phyloP scores from a whole-genome alignment of 2,113 vertebrate genomes.

The Oreochromis niloticus region DNA sequence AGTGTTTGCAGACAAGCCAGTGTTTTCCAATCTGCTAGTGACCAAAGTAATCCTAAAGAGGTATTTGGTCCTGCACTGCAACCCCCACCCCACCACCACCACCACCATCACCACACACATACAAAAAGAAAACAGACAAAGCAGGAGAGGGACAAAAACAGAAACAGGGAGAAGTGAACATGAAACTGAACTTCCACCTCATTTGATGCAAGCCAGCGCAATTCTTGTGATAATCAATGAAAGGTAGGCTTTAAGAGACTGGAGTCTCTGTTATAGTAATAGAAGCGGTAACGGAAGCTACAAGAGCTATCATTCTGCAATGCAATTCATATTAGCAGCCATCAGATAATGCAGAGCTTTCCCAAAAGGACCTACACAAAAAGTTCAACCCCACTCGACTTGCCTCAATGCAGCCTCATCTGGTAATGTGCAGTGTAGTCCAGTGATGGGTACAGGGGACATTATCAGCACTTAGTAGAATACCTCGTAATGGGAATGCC shows the following conservation, averaged over 20 bases:
- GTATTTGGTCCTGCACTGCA: background rate
- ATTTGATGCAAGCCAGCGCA: background rate
- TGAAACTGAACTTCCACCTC: background rate
- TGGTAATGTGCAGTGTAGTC: background rate
- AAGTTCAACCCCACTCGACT: background rate
- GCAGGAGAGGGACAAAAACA: background rate
- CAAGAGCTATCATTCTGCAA: background rate
- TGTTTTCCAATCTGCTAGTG: background rate
- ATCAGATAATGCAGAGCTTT: background rate
- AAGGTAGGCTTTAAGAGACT: background rate
- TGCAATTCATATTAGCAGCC: background rate
- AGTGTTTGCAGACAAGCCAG: background rate
- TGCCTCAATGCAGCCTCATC: background rate
- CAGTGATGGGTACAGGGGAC: background rate
- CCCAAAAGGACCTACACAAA: background rate
- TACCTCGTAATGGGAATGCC: background rate
- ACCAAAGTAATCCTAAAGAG: background rate
- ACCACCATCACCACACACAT: background rate
- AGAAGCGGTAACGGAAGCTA: background rate
- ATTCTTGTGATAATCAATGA: background rate
- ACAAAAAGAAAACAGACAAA: background rate
- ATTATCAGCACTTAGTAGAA: background rate
- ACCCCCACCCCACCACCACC: background rate
- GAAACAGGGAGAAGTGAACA: background rate
- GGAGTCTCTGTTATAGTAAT: background rate